These are phyloP conservation scores for Hirtodrosophila cameraria DNA, from an alignment of 2,888 invertebrate genomes.

Conservation along the genomic window DNA sequence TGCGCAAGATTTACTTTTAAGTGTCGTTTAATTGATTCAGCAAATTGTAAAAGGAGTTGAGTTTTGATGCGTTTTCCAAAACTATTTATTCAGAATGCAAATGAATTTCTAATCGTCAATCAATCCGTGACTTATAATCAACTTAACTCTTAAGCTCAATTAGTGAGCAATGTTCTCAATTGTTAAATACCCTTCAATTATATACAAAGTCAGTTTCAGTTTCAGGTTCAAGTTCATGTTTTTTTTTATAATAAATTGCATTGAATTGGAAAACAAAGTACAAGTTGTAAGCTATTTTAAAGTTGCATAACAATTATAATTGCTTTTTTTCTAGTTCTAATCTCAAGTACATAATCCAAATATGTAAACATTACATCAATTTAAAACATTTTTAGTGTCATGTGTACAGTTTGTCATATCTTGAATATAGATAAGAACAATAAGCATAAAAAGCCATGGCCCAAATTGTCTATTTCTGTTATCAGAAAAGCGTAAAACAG, in stretches of 20 bases:
- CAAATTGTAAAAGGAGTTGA: constrained; percentile 14
- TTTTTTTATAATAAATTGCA: no score
- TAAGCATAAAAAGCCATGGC: constrained; percentile 56
- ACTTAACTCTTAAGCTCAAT: no score
- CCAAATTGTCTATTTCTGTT: constrained; percentile 57
- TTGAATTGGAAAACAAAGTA: no score
- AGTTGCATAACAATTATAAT: no score
- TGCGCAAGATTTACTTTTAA: constrained; percentile 20
- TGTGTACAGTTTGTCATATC: constrained; percentile 47
- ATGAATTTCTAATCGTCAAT: no score
- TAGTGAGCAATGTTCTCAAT: no score
- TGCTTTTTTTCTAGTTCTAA: background rate
- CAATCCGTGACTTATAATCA: no score
- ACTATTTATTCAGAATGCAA: no score
- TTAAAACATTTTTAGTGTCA: constrained; percentile 30
- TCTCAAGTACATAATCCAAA: constrained; percentile 26
- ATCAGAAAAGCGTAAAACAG: constrained; percentile 20
- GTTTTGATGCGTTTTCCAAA: constrained; percentile 4
- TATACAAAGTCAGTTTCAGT: no score
- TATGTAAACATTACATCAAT: constrained; percentile 20
- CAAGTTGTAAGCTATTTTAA: no score
- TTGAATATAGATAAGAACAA: constrained; percentile 58
- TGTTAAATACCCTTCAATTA: no score
- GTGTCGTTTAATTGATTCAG: constrained; percentile 15
- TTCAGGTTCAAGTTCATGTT: no score